Percentiles rank a stretch among this genome's conserved stretches.
Evolutionary conservation across 2,113 vertebrate genomes (phyloP).

Genomic region (Nycticebus coucang): DNA sequence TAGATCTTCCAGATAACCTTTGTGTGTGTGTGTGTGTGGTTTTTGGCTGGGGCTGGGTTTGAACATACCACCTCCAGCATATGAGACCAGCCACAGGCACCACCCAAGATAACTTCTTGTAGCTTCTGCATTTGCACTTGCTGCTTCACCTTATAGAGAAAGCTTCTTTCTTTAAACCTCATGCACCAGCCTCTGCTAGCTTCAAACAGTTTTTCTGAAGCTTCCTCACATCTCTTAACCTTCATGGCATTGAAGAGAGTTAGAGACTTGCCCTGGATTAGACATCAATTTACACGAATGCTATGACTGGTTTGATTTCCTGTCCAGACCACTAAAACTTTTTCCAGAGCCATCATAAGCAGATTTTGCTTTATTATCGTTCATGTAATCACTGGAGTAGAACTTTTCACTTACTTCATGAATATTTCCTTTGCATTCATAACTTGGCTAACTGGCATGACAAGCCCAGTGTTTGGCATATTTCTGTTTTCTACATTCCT

Average conservation of each 20-base stretch:
- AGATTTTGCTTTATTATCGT: neutral
- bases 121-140: neutral
- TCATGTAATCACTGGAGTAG: neutral
- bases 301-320: neutral
- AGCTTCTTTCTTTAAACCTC: neutral
- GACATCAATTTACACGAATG: neutral
- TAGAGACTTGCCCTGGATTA: neutral
- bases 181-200: neutral
- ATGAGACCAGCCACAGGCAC: no score
- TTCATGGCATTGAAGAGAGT: neutral
- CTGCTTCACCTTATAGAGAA: neutral
- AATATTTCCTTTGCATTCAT: neutral
- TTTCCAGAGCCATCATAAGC: neutral
- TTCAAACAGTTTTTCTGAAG: neutral
- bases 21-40: no score
- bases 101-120: no score
- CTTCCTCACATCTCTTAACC: neutral
- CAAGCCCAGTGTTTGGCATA: neutral
- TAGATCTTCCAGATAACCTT: neutral
- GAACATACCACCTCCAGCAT: no score
- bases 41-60: neutral
- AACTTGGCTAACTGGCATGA: neutral
- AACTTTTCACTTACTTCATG: neutral
- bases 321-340: neutral
- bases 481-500: neutral